Conservation (phyloP, 2,113 vertebrate species). For the Pollachius pollachius region DNA sequence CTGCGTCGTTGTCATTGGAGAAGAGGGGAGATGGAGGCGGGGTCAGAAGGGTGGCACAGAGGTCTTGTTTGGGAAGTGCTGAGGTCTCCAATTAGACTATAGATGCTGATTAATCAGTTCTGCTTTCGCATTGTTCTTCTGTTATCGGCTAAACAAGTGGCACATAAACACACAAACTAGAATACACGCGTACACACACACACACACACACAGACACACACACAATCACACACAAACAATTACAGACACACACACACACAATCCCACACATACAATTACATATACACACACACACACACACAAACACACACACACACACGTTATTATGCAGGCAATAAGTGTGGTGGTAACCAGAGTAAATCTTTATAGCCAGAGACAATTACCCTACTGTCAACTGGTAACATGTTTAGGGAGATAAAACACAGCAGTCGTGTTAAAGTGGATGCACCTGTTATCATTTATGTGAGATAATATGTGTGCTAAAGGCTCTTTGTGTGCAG, state of each 20-base stretch:
- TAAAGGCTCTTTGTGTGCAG: too few relatives aligned
- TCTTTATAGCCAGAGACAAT: too few relatives aligned
- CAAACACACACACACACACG: neutral
- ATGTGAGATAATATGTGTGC: too few relatives aligned
- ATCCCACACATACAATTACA: neutral
- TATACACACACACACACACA: neutral
- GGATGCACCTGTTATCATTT: too few relatives aligned
- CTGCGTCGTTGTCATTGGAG: too few relatives aligned
- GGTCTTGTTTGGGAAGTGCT: too few relatives aligned
- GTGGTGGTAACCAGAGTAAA: neutral
- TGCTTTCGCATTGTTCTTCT: neutral
- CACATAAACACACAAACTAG: neutral
- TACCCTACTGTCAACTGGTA: too few relatives aligned
- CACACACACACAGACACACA: neutral
- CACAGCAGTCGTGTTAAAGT: too few relatives aligned
- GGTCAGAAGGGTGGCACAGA: too few relatives aligned
- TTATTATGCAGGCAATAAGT: neutral
- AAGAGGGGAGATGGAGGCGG: too few relatives aligned
- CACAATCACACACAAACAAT: neutral
- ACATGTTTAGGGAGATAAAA: too few relatives aligned
- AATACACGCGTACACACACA: constrained; percentile 4
- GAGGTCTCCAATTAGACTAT: constrained; percentile 20
- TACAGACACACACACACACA: neutral
- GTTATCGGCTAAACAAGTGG: neutral
- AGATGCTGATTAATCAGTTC: neutral